A percentile compares a stretch with the other conserved stretches of the same genome.
These are phyloP conservation scores for Regulus satrapa DNA, from an alignment of 2,113 vertebrate species.

Conservation along the genomic window DNA sequence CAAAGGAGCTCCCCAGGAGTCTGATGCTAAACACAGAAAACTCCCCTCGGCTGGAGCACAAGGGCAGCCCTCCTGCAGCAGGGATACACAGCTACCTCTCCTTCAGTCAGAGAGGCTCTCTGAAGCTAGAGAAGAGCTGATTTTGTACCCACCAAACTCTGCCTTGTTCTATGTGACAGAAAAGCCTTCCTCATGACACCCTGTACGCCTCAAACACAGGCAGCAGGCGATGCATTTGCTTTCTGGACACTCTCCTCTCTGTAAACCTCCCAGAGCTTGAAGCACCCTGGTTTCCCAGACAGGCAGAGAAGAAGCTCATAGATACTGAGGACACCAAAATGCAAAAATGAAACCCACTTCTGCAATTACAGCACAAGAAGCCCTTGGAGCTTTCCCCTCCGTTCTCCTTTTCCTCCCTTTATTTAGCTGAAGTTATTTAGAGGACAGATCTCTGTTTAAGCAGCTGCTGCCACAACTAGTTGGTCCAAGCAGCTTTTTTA, in stretches of 20 bases:
- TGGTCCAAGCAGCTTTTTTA: constrained; percentile 43
- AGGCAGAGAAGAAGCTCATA: background rate
- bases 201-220: rapidly evolving
- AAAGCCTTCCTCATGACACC: background rate
- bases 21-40: background rate
- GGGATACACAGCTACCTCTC: rapidly evolving
- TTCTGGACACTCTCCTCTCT: background rate
- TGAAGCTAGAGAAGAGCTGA: background rate
- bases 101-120: background rate
- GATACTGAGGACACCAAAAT: background rate
- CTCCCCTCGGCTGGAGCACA: background rate
- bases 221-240: rapidly evolving
- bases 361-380: background rate
- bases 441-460: constrained; percentile 63
- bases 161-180: rapidly evolving
- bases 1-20: background rate
- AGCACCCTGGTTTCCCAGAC: background rate
- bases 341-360: background rate
- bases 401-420: background rate
- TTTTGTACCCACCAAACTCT: background rate
- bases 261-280: background rate
- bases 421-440: constrained; percentile 57
- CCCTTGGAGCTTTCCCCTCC: constrained; percentile 12
- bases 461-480: constrained; percentile 55
- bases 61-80: background rate